Base-by-base conservation (phyloP, 1,140 invertebrate species). In the Helicoverpa armigera region DNA sequence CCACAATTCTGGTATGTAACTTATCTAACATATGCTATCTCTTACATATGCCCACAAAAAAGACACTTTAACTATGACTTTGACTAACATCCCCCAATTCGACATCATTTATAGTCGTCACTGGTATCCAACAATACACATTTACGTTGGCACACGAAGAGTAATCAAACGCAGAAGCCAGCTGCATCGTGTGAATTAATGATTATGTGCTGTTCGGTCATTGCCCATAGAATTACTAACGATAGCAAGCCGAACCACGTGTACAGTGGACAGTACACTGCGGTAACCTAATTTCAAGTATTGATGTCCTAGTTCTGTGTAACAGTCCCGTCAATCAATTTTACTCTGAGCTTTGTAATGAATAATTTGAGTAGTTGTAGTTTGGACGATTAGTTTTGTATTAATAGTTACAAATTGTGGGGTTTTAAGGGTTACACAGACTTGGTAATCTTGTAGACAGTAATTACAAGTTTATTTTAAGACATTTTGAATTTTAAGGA, bases 181-280 rank as follows among this genome's bases (percentile, higher is more conserved):
- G 79, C 79, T 73, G 73, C 12, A 63, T 58, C 60, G 35, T 18
- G 51, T 86, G 80, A 83, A 84, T 86, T 84, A 86, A 84, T 82
- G 82, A 82, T 79, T 60, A 53, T 73, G 67, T 61, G 50, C 73
- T 77, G 75, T 79, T 77, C 80, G 76, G 61, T 83, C 82, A 84
- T 82, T 74, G 75, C 70, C 50, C 51, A 56, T 29, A 82, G 81
- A 86, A 80, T 86, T 84, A 83, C 60, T 79, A 73, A 83, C 56
- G 23, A 18, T 23, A 60, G 4, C 4, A 18, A n/a, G 31, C 18
- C 12, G 35, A 2, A 13, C 48, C 31, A 77, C 23, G 29, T 48
- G 23, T 12, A 31, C 53, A 23, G n/a, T 54, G 31, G 31, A 16
- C 70, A 60, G 14, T 75, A 29, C 43, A 63, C 67, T 53, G 67